phyloP scores from a whole-genome alignment of 2,888 invertebrate genomes.

The Scelioninae gen. 2 region DNA sequence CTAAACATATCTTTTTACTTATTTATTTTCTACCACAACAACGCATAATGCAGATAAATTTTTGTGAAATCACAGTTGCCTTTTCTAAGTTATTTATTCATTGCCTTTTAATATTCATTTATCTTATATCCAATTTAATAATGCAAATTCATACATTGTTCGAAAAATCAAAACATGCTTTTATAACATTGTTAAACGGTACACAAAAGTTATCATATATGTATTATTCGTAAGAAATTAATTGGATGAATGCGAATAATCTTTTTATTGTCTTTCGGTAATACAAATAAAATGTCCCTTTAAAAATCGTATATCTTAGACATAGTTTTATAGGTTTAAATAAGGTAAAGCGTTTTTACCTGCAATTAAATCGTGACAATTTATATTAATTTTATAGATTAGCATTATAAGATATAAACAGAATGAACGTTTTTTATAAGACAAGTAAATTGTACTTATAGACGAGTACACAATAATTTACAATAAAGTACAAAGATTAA shows the following conservation, averaged over 20 bases:
- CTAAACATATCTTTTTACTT: constrained; percentile 33
- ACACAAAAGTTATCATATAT: neutral
- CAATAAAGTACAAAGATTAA: constrained; percentile 61
- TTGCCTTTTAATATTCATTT: neutral
- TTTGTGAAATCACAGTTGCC: neutral
- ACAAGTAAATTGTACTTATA: constrained; percentile 53
- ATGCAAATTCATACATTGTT: neutral
- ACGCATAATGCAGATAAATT: constrained; percentile 1
- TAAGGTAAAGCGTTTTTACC: constrained; percentile 36
- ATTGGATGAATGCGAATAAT: constrained; percentile 3
- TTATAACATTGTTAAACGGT: neutral
- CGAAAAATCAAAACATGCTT: constrained; percentile 1
- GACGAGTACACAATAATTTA: constrained; percentile 56
- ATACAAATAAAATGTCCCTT: constrained; percentile 24
- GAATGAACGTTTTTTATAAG: constrained; percentile 52
- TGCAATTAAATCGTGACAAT: constrained; percentile 22
- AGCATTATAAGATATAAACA: constrained; percentile 29
- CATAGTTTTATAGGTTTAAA: constrained; percentile 56
- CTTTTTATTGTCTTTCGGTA: neutral
- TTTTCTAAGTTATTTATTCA: constrained; percentile 12
- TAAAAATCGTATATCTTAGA: constrained; percentile 36
- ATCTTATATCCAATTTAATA: neutral
- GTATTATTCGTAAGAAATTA: neutral
- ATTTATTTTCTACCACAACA: constrained; percentile 40
- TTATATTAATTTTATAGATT: constrained; percentile 46